Conservation (phyloP, 2,113 vertebrate species). For the Zosterops japonicus region DNA sequence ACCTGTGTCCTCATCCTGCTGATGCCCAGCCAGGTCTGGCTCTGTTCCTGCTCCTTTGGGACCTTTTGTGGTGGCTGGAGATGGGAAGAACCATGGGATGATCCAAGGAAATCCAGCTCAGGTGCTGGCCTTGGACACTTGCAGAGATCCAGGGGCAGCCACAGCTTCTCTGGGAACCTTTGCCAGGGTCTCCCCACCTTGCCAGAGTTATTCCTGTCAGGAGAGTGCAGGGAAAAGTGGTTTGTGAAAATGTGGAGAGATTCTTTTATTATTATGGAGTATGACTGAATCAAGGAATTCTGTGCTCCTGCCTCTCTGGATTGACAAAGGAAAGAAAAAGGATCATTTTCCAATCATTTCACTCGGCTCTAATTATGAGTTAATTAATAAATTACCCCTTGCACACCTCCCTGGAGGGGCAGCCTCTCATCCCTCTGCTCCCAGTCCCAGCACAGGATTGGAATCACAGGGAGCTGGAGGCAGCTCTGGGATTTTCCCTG, state of each 20-base stretch:
- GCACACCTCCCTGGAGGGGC: background rate
- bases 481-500: background rate
- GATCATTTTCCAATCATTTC: background rate
- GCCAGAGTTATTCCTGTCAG: background rate
- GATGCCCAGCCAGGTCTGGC: rapidly evolving
- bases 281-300: background rate
- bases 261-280: background rate
- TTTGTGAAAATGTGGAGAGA: no score
- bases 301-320: background rate
- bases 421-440: background rate
- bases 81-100: rapidly evolving
- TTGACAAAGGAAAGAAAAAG: background rate
- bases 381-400: background rate
- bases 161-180: background rate
- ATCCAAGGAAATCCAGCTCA: background rate
- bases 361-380: no score
- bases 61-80: background rate
- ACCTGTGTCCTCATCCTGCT: rapidly evolving
- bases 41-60: rapidly evolving
- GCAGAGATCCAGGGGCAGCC: background rate
- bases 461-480: background rate
- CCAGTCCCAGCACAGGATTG: background rate
- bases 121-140: background rate
- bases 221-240: background rate
- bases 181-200: background rate